Conservation (phyloP, 1,140 invertebrate species). For the Portunus trituberculatus region DNA sequence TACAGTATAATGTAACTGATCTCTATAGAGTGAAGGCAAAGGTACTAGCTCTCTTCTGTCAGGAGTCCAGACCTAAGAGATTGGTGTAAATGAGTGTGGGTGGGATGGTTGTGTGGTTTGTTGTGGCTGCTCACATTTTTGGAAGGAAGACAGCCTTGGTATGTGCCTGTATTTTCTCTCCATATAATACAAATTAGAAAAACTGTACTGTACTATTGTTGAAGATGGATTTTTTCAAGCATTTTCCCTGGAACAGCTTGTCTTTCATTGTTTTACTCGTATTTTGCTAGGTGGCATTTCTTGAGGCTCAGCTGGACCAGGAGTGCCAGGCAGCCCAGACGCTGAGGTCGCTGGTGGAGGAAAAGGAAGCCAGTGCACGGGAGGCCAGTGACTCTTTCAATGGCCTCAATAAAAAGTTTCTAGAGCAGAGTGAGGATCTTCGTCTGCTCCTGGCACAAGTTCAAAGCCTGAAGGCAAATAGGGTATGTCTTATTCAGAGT, state of each 20-base stretch:
- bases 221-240: not conserved
- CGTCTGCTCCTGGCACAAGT: conserved; percentile 40
- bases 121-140: too few relatives aligned
- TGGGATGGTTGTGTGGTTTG: too few relatives aligned
- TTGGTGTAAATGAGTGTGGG: too few relatives aligned
- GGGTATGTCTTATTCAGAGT: conserved; percentile 25
- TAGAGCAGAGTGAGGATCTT: conserved; percentile 62
- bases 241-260: not conserved
- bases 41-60: too few relatives aligned
- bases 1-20: too few relatives aligned
- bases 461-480: conserved; percentile 51
- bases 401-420: conserved; percentile 32
- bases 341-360: conserved; percentile 28
- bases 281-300: conserved; percentile 18
- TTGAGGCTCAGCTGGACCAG: conserved; percentile 40
- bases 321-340: not conserved
- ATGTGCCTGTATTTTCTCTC: too few relatives aligned
- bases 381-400: not conserved
- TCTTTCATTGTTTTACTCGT: not conserved
- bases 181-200: too few relatives aligned
- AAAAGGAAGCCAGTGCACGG: not conserved
- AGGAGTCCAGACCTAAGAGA: too few relatives aligned
- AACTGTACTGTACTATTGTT: not conserved
- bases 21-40: too few relatives aligned
- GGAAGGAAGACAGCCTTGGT: too few relatives aligned